Evolutionary conservation across 1,140 invertebrate species (phyloP).

Genomic region (Pogonus chalceus): DNA sequence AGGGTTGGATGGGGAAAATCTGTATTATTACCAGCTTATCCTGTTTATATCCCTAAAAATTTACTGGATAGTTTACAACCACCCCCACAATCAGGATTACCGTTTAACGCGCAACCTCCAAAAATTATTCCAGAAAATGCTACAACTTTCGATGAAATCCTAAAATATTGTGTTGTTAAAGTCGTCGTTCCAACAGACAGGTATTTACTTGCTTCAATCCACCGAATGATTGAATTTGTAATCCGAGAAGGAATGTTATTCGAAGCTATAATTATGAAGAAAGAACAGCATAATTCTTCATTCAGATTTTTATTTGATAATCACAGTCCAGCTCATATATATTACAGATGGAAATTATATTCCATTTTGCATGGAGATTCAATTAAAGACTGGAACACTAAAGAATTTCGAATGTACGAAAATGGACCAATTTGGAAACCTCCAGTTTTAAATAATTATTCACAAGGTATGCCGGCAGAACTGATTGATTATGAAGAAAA

Average conservation of each 20-base stretch:
- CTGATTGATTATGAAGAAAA: conserved; percentile 53
- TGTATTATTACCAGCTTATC: conserved; percentile 83
- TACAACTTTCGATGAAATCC: conserved; percentile 59
- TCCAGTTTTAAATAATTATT: conserved; percentile 83
- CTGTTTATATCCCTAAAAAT: conserved; percentile 91
- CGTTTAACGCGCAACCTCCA: conserved; percentile 89
- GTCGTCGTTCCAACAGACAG: conserved; percentile 71
- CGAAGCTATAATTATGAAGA: conserved; percentile 98
- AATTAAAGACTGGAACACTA: conserved; percentile 78
- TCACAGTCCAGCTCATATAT: conserved; percentile 89
- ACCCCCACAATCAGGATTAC: conserved; percentile 70
- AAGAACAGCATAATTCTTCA: conserved; percentile 90
- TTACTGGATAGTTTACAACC: conserved; percentile 78
- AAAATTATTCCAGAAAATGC: conserved; percentile 29
- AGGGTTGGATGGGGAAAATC: conserved; percentile 97
- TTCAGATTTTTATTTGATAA: conserved; percentile 97
- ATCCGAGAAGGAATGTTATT: conserved; percentile 97
- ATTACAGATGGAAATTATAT: conserved; percentile 97
- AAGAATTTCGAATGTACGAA: conserved; percentile 95
- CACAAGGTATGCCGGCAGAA: conserved; percentile 78
- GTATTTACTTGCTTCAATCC: conserved; percentile 68
- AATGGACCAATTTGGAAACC: conserved; percentile 90
- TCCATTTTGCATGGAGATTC: conserved; percentile 93
- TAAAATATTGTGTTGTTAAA: conserved; percentile 85
- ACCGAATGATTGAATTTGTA: conserved; percentile 98